Evolutionary conservation across 2,113 vertebrate species (phyloP).

Genomic region (Candoia aspera): DNA sequence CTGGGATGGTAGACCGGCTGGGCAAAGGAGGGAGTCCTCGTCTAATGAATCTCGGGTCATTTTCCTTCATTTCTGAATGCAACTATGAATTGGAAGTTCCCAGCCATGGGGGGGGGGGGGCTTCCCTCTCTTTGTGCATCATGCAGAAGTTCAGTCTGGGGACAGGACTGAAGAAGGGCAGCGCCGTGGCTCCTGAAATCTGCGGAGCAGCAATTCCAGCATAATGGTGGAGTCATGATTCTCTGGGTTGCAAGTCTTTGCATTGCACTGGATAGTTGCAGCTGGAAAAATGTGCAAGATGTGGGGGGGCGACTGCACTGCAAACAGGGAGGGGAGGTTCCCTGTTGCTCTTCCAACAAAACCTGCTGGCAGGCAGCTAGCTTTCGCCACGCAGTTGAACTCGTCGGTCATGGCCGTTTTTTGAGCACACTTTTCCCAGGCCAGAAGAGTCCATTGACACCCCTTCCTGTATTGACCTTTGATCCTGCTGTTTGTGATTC

Average conservation of each 20-base stretch:
- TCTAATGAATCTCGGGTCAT: background rate
- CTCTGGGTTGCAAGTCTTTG: background rate
- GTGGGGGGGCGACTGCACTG: too few species aligned
- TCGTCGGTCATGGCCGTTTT: background rate
- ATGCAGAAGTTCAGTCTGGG: background rate
- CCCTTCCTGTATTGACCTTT: background rate
- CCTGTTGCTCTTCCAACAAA: background rate
- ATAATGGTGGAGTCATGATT: background rate
- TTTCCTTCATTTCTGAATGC: background rate
- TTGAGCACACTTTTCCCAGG: background rate
- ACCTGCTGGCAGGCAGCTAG: background rate
- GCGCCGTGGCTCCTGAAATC: background rate
- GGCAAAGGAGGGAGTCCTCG: too few species aligned
- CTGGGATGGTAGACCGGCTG: too few species aligned
- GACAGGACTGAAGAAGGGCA: background rate
- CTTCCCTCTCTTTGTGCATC: background rate
- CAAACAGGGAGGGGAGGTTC: background rate
- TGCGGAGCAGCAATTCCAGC: background rate
- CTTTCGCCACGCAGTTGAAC: background rate
- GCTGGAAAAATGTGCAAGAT: background rate
- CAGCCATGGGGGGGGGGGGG: too few species aligned
- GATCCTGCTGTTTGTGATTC: background rate
- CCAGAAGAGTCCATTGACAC: too few species aligned
- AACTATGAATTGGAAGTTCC: too few species aligned
- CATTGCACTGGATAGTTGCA: background rate